These are phyloP conservation scores for Leucoptera coffeella DNA, from an alignment of 2,888 invertebrate genomes.

Conservation along the genomic window DNA sequence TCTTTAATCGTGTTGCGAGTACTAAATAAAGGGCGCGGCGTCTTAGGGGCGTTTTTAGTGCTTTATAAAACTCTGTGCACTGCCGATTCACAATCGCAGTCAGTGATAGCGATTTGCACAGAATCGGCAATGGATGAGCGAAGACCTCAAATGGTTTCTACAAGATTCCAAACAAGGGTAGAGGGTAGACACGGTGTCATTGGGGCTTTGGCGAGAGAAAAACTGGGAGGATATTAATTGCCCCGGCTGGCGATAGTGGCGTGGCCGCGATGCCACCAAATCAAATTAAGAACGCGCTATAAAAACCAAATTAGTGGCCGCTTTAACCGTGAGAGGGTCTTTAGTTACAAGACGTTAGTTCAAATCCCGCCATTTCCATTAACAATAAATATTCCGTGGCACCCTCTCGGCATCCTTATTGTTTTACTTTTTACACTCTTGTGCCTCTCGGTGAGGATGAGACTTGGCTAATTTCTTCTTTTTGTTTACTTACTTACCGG, in stretches of 20 bases:
- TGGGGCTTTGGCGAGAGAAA: no score
- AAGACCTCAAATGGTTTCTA: no score
- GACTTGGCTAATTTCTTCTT: conserved; percentile 43
- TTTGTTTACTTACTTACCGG: conserved; percentile 46
- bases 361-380: conserved; percentile 54
- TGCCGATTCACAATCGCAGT: no score
- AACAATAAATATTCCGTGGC: conserved; percentile 53
- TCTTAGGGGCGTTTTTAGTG: no score
- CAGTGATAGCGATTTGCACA: no score
- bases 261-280: conserved; percentile 50
- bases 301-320: conserved; percentile 56
- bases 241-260: conserved; percentile 47
- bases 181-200: no score
- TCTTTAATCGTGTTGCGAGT: conserved; percentile 29
- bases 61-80: no score
- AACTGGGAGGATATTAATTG: conserved; percentile 42
- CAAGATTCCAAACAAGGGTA: no score
- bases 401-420: conserved; percentile 49
- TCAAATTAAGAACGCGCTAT: conserved; percentile 54
- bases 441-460: conserved; percentile 38
- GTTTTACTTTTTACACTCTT: conserved; percentile 55
- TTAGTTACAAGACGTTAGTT: conserved; percentile 56
- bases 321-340: conserved; percentile 53
- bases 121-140: no score
- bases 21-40: conserved; percentile 24